Evolutionary conservation across 2,888 invertebrate species (phyloP).

Genomic region (Nasonovia ribisnigri): DNA sequence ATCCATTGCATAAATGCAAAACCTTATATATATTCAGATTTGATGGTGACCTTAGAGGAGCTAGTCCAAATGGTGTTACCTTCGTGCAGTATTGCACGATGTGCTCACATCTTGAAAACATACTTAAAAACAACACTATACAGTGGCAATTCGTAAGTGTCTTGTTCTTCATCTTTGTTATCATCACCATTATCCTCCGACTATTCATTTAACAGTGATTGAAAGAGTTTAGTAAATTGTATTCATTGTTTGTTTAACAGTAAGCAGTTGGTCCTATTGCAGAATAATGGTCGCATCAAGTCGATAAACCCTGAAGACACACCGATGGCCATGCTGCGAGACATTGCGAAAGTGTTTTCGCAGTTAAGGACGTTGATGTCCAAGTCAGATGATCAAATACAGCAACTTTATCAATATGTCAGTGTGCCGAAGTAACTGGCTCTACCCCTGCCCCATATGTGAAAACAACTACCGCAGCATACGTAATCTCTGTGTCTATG

Average conservation of each 20-base stretch:
- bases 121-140: constrained; percentile 84
- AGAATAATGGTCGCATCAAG: constrained; percentile 82
- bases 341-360: constrained; percentile 25
- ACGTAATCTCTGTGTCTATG: not conserved
- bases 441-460: constrained; percentile 51
- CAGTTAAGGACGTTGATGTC: not conserved
- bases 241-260: constrained; percentile 23
- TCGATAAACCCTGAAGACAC: constrained; percentile 73
- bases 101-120: constrained; percentile 82
- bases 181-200: not conserved
- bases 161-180: not conserved
- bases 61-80: constrained; percentile 86
- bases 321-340: constrained; percentile 71
- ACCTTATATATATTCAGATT: constrained; percentile 84
- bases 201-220: not conserved
- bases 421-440: constrained; percentile 34
- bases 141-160: constrained; percentile 84
- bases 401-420: not conserved
- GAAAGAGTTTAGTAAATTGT: not conserved
- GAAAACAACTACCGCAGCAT: constrained; percentile 4
- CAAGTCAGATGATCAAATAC: constrained; percentile 67
- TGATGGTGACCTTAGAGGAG: constrained; percentile 86
- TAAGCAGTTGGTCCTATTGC: constrained; percentile 80
- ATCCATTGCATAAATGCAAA: constrained; percentile 90
- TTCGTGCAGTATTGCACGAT: constrained; percentile 79